Evolutionary conservation across 2,113 vertebrate species (phyloP), one percentile per base, ranked within the genome.

Genomic region (Periophthalmus modestus): DNA sequence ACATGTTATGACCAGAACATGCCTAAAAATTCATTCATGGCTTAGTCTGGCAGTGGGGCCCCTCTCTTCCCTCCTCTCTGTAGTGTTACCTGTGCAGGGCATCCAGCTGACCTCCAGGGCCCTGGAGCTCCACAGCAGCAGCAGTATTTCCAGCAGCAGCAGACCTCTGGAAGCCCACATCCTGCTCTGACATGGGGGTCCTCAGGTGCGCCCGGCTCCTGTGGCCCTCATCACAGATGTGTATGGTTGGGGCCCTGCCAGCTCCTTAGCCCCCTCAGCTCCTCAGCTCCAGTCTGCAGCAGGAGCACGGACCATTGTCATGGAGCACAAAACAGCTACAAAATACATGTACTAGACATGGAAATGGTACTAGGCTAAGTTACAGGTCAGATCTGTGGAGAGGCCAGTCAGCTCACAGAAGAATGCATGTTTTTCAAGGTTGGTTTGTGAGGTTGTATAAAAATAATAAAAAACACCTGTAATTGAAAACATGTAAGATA

Each of bases 31-130:
- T 28, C 28, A 28, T 28, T 28, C 28, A 28, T 28, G 28, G 28
- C 2, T 28, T 3, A 28, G 28, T 28, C 28, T 28, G 28, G 28
- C 28, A 28, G 28, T 28, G 28, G 28, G 28, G 28, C 28, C 28
- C 28, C 2, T 28, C 28, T 28, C 28, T 28, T 28, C 28, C 28
- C 28, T 28, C 28, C 28, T 28, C 28, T 28, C 28, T 28, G 28
- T 28, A 28, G 36, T 43, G 39, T 10, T 47, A 91, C 89, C 89
- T 81, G 89, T 91, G 39, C 89, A 91, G 23, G 89, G 79, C 74
- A 68, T 88, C 87, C 87, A 91, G 82, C 24, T 82, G 19, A 81
- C 82, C 15, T 74, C 57, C 2, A 0, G 73, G 65, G 74, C 79
- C 5, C 2, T 3, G 28, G 65, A 1, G 5, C 58, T 4, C 39